A percentile compares a stretch with the other conserved stretches of the same genome.
Conservation (phyloP, 2,113 vertebrate species). For the Montifringilla adamsi region DNA sequence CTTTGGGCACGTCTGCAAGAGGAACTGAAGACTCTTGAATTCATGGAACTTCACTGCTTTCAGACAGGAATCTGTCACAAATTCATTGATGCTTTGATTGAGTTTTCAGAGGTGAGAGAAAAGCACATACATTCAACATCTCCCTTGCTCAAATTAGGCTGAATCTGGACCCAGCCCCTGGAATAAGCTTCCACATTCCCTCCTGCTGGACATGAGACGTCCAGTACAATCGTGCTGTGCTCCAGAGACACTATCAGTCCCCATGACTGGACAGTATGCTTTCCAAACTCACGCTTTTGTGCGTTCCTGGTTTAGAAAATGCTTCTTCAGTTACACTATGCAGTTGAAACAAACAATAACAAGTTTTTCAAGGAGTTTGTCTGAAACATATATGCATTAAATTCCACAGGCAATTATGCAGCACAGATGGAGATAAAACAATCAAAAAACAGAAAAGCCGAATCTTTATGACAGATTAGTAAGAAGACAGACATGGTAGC, state of each 20-base stretch:
- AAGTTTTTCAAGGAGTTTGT: neutral
- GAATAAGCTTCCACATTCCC: neutral
- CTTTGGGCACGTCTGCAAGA: fast-evolving
- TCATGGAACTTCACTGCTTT: neutral
- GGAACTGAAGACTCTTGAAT: fast-evolving
- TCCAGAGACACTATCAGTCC: neutral
- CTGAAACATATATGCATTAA: neutral
- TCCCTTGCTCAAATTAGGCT: neutral
- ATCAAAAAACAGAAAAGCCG: neutral
- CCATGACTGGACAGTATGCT: fast-evolving
- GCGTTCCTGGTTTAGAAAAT: neutral
- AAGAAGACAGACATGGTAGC: neutral
- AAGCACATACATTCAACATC: fast-evolving
- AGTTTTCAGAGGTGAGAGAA: fast-evolving
- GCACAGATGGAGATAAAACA: neutral
- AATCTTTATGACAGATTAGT: neutral
- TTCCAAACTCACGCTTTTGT: neutral
- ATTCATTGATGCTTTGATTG: neutral
- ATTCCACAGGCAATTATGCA: neutral
- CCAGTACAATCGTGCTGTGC: neutral
- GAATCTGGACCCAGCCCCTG: neutral
- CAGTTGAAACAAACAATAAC: neutral
- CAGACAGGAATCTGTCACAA: neutral
- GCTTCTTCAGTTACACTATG: neutral
- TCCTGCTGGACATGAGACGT: neutral